Percentiles rank a stretch among this genome's conserved stretches.
Evolutionary conservation across 1,140 invertebrate genomes (phyloP).

Genomic region (Portunus trituberculatus): DNA sequence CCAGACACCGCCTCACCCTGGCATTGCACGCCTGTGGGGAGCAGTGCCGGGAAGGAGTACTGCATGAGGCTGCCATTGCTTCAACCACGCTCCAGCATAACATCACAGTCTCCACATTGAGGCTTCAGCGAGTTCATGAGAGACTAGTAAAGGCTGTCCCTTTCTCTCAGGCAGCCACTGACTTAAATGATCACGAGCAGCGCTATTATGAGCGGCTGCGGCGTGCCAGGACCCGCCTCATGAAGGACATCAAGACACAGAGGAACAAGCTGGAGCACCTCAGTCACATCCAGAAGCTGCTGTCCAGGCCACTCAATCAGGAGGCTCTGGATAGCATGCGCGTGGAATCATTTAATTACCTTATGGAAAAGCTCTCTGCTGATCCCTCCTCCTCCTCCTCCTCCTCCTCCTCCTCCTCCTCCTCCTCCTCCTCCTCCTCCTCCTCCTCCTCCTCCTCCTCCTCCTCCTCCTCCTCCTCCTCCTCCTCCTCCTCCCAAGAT

Average conservation of each 20-base stretch:
- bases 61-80: constrained; percentile 31
- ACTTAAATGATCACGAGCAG: not conserved
- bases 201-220: constrained; percentile 27
- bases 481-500: not conserved
- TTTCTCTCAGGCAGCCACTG: not conserved
- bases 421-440: not conserved
- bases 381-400: not conserved
- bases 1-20: constrained; percentile 44
- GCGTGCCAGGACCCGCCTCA: not conserved
- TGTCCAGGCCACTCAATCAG: constrained; percentile 31
- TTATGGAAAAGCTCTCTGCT: not conserved
- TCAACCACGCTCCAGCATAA: constrained; percentile 56
- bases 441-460: not conserved
- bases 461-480: not conserved
- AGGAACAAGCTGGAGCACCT: constrained; percentile 59
- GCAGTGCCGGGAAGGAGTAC: constrained; percentile 50
- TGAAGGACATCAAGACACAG: constrained; percentile 45
- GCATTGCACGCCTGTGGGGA: constrained; percentile 55
- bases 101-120: constrained; percentile 15
- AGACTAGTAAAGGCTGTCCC: constrained; percentile 6
- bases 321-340: constrained; percentile 17
- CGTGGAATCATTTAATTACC: constrained; percentile 52
- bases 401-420: not conserved
- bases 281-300: constrained; percentile 52
- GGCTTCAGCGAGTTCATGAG: constrained; percentile 32